Evolutionary conservation across 2,113 vertebrate genomes (phyloP), one percentile per base, ranked within the genome.

Genomic region (Gambusia affinis): DNA sequence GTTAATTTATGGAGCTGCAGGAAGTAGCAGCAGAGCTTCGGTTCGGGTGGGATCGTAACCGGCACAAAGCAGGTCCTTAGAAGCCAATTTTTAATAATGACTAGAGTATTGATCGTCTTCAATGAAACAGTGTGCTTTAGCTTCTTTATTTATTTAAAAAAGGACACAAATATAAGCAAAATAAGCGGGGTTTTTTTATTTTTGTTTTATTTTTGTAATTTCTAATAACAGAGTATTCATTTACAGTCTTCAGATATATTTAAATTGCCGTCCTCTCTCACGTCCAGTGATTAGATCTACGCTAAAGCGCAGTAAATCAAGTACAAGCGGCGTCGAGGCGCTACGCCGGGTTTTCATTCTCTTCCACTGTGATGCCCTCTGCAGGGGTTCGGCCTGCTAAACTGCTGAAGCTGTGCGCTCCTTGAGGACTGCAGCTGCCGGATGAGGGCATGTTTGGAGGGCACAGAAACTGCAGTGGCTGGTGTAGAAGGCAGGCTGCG

Each of bases 371-470:
- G 44, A 51, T 29, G 67, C 75, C 78, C 86, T 86, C 84, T 86
- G 80, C 76, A 67, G 88, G 86, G 77, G 72, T 80, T 88, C 72
- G 54, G 70, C 19, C 72, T 79, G 78, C 80, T 88, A 91, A 89
- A 89, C 71, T 92, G 89, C 89, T 92, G 90, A 92, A 92, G 89
- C 85, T 73, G 85, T 10, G 70, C 66, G 89, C 90, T 90, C 76
- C 88, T 88, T 60, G 44, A 89, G 80, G 84, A 90, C 88, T 91
- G 92, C 92, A 85, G 85, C 85, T 79, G 67, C 67, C 65, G 70
- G 66, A 64, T 27, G 85, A 85, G 88, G 78, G 79, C 83, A 88
- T 82, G 78, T 88, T 84, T 77, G 87, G 85, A 90, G 87, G 90
- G 84, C 83, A 85, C 65, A 64, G 79, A 51, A 74, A 84, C 89